Evolutionary conservation across 1,140 invertebrate species (phyloP), one percentile per base, ranked within the genome.

Genomic region (Thaumatotibia leucotreta): DNA sequence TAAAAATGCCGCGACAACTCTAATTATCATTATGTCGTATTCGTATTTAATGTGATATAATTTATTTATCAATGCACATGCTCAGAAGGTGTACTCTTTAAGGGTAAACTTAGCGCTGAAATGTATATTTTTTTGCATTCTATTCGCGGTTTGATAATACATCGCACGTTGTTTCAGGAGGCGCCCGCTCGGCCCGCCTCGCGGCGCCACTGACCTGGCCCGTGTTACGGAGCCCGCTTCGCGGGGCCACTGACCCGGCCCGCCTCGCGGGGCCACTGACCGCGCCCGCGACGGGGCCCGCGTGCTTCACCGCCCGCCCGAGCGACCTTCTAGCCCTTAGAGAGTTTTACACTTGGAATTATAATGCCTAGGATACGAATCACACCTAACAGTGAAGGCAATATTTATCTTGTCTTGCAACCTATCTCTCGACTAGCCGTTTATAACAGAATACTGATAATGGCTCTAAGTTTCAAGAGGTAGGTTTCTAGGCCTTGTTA

Each of bases 291-390:
- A 22, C 20, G 33, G 11, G 6, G 11, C 14, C 24, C 39, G 31
- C 39, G 10, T n/a, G 17, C 50, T 31, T 39, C 27, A 39, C 5
- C n/a, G 52, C 49, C 39, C n/a, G 49, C 22, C 4, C 6, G 39
- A 9, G 29, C 23, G 20, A 23, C 54, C 54, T 67, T 67, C 23
- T 64, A 67, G 77, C 8, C 20, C 22, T 52, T 52, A 52, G 24
- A 58, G 11, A 58, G 24, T 58, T 58, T 58, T 45, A 45, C 20
- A 45, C 39, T 45, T 45, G 20, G 2, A 45, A 45, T 3, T 20
- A 45, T 20, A 45, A 45, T 20, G 39, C 17, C 39, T 45, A 20
- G 17, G 9, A 8, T 29, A n/a, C n/a, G n/a, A n/a, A n/a, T 29
- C 2, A 29, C 2, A 4, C 27, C 27, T 4, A 20, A 4, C 17